Evolutionary conservation across 2,113 vertebrate genomes (phyloP).

Genomic region (Barbus barbus): DNA sequence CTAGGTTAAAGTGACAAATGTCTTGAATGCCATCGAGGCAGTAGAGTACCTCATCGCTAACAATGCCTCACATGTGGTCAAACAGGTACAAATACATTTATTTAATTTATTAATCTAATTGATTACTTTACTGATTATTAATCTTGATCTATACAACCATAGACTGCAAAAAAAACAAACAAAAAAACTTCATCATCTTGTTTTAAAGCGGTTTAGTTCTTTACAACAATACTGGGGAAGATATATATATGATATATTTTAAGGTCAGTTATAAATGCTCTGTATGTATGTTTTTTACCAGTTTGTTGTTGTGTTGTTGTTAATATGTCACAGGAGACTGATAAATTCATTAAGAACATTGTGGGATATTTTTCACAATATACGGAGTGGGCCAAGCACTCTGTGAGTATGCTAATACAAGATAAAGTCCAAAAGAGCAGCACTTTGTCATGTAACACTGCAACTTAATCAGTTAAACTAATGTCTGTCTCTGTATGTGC

Average conservation of each 20-base stretch:
- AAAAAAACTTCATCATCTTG: no score
- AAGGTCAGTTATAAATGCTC: neutral
- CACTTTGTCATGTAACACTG: neutral
- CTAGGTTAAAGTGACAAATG: constrained; percentile 81
- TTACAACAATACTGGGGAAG: neutral
- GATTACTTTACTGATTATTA: neutral
- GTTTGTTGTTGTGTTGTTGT: neutral
- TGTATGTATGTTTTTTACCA: neutral
- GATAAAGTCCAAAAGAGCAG: neutral
- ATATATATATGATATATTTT: neutral
- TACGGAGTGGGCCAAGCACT: constrained; percentile 81
- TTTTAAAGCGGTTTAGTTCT: neutral
- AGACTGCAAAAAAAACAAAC: no score
- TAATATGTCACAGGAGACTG: constrained; percentile 78
- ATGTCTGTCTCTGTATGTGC: constrained; percentile 16
- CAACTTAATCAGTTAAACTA: neutral
- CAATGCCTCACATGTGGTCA: constrained; percentile 80
- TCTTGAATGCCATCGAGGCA: constrained; percentile 81
- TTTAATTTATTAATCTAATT: neutral
- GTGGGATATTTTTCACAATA: constrained; percentile 87
- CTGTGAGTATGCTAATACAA: constrained; percentile 77
- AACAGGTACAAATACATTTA: constrained; percentile 71
- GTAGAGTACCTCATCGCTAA: constrained; percentile 85
- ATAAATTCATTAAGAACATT: constrained; percentile 77
- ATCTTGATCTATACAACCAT: neutral